These are phyloP conservation scores for Mythimna lalbum DNA, from an alignment of 2,888 invertebrate species.

Conservation along the genomic window DNA sequence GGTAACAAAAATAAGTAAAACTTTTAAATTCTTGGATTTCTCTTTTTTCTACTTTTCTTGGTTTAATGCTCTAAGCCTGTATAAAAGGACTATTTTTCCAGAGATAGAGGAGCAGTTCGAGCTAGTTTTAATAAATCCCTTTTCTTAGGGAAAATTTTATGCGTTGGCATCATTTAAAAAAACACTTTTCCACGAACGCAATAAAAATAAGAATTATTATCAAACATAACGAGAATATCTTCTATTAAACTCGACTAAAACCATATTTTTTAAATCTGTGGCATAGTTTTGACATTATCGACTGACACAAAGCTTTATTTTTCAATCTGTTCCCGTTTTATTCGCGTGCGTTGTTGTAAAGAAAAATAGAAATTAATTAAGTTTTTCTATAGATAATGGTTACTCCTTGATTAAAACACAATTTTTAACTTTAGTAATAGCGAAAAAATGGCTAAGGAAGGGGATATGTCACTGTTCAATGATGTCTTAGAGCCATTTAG, in stretches of 20 bases:
- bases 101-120: background rate
- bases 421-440: conserved; percentile 1
- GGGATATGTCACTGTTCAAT: conserved; percentile 86
- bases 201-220: background rate
- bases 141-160: background rate
- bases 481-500: conserved; percentile 88
- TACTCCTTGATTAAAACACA: conserved; percentile 28
- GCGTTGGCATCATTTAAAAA: background rate
- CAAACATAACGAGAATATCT: background rate
- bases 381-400: conserved; percentile 43
- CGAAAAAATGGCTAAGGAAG: conserved; percentile 83
- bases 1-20: too few relatives aligned
- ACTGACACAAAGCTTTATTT: conserved; percentile 1
- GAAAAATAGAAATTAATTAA: background rate
- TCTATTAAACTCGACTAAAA: conserved; percentile 32
- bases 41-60: background rate
- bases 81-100: too few relatives aligned
- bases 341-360: conserved; percentile 53
- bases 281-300: background rate
- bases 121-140: background rate
- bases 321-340: conserved; percentile 32
- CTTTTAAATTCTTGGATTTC: too few relatives aligned
- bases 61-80: background rate
- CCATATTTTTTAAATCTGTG: conserved; percentile 13
- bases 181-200: conserved; percentile 2